Percentiles rank a stretch among this genome's conserved stretches.
phyloP scores from a whole-genome alignment of 2,113 vertebrate species.

The Nibea coibor region DNA sequence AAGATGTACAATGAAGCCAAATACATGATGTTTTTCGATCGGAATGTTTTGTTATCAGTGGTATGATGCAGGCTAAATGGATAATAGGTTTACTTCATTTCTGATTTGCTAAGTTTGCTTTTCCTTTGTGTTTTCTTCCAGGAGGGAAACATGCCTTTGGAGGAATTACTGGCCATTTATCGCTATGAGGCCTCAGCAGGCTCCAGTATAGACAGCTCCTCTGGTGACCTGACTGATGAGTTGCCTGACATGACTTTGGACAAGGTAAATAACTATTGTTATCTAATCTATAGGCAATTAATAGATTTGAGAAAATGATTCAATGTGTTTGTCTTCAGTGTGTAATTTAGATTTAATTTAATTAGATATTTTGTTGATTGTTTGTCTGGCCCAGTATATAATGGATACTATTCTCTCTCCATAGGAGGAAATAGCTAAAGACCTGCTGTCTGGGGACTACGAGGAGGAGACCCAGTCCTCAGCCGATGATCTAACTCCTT shows the following conservation, averaged over 20 bases:
- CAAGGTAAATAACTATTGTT: conserved; percentile 86
- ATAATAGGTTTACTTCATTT: background rate
- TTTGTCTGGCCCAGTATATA: background rate
- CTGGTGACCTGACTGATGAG: conserved; percentile 95
- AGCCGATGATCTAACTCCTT: conserved; percentile 97
- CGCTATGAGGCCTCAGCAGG: conserved; percentile 92
- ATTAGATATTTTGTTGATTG: background rate
- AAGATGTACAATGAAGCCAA: background rate
- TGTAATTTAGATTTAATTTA: no score
- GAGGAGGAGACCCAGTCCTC: conserved; percentile 99
- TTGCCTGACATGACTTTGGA: conserved; percentile 98
- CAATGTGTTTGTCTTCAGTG: background rate
- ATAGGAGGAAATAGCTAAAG: conserved; percentile 99
- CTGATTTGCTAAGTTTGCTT: background rate
- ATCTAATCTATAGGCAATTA: background rate
- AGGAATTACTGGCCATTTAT: conserved; percentile 96
- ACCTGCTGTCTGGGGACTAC: conserved; percentile 95
- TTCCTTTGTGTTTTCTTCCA: conserved; percentile 55
- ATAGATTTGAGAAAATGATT: background rate
- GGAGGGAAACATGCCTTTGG: conserved; percentile 98
- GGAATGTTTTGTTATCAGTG: background rate
- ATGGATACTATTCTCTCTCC: background rate
- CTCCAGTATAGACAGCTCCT: conserved; percentile 94
- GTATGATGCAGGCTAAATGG: background rate
- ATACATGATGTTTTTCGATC: background rate